Evolutionary conservation across 1,140 invertebrate genomes (phyloP), one percentile per base, ranked within the genome.

Genomic region (Microplitis mediator): DNA sequence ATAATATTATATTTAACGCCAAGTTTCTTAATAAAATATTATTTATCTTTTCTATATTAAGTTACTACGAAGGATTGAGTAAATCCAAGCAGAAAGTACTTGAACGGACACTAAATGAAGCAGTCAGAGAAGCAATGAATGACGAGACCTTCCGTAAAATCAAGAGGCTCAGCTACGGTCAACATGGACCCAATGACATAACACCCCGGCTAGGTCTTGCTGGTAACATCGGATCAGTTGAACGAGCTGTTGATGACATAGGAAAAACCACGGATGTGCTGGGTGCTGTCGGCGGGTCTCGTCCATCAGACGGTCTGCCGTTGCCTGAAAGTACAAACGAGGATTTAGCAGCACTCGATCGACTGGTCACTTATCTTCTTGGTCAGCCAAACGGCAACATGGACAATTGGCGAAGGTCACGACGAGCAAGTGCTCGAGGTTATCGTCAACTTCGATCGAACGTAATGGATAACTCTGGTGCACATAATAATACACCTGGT

Each of bases 121-220:
- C 91, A 0, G 86, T 93, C 0, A 87, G 89, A 67, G 91, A 92
- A 82, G 91, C 91, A 0, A 85, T 92, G 3, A 89, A 92, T 71
- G 91, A 93, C 76, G 89, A 90, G 31, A 92, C 91, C 1, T 92
- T 92, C 74, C 86, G 90, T 56, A 91, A 92, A 84, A 90, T 93
- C 14, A 91, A 92, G 78, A 84, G 91, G 60, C 88, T 91, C 80
- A 93, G 91, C 76, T 93, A 93, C 79, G 91, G 91, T 34, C 91
- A 90, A 78, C 90, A 91, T 75, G 89, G 88, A 45, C 87, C 89
- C 31, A 90, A 91, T 50, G 90, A 92, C 84, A 91, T 92, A 86
- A 84, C 39, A n/a, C 64, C 71, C 6, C 56, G 56, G 35, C 45
- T 72, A 11, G 64, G 58, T 14, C 31, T 72, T 5, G 54, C 35